These are phyloP conservation scores for Athalia cordata DNA, from an alignment of 2,888 invertebrate genomes.

Conservation along the genomic window DNA sequence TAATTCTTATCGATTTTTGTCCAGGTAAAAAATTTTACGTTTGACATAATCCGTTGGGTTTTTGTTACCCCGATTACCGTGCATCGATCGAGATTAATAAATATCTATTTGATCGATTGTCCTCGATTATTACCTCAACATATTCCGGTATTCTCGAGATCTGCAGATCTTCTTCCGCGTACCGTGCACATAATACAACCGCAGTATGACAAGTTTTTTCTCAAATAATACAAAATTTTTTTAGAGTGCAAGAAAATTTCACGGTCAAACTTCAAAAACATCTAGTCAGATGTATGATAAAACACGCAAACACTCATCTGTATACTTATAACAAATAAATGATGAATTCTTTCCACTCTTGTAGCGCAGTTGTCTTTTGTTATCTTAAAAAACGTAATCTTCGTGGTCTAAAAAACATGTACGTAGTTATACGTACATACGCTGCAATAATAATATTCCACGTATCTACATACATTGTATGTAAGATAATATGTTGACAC, in stretches of 20 bases:
- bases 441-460: background rate
- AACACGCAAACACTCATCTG: too few relatives aligned
- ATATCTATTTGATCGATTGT: conserved; percentile 29
- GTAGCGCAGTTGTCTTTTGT: background rate
- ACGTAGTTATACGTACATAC: background rate
- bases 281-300: background rate
- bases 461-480: too few relatives aligned
- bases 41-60: conserved; percentile 11
- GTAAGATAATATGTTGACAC: too few relatives aligned
- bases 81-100: conserved; percentile 24
- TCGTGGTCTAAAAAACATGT: background rate
- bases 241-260: background rate
- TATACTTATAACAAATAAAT: too few relatives aligned
- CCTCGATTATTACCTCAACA: conserved; percentile 10
- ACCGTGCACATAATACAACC: background rate
- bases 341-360: background rate
- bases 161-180: background rate
- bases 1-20: background rate
- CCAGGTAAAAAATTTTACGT: conserved; percentile 2
- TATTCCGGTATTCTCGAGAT: conserved; percentile 2
- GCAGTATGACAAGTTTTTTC: too few relatives aligned
- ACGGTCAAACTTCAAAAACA: conserved; percentile 1
- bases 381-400: background rate
- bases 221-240: too few relatives aligned
- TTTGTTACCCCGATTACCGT: conserved; percentile 12